Conservation (phyloP, 2,113 vertebrate species). For the Scopus umbretta region DNA sequence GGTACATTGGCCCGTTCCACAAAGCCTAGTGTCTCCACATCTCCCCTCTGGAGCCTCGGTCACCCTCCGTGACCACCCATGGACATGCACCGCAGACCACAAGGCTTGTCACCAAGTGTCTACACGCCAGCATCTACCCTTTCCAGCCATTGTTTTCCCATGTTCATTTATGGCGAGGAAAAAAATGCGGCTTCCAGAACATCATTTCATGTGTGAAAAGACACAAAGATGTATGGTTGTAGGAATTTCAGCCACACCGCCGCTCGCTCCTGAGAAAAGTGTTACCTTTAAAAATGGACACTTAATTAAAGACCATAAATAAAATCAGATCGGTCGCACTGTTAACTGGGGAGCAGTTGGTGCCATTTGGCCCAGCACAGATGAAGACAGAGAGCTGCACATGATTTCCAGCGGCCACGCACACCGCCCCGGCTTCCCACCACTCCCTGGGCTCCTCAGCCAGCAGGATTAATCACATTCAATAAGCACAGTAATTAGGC, state of each 20-base stretch:
- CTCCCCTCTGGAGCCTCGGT: not conserved
- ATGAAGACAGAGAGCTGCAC: not conserved
- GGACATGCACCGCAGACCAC: fast-evolving
- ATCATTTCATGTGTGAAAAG: not conserved
- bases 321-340: not conserved
- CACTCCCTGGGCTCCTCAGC: not conserved
- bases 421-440: not conserved
- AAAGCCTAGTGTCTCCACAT: not conserved
- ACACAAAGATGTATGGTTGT: not conserved
- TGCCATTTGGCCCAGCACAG: not conserved
- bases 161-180: not conserved
- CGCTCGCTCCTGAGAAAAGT: not conserved
- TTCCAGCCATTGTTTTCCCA: not conserved
- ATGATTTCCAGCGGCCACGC: not conserved
- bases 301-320: slow-evolving; percentile 44
- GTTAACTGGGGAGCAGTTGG: not conserved
- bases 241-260: not conserved
- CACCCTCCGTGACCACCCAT: fast-evolving
- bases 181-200: not conserved
- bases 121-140: not conserved
- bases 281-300: not conserved
- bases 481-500: not conserved
- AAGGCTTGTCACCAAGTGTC: not conserved
- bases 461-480: slow-evolving; percentile 46
- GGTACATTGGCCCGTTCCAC: not conserved